A percentile compares a stretch with the other conserved stretches of the same genome.
These are phyloP conservation scores for Brachyptera risi DNA, from an alignment of 2,888 invertebrate genomes.

Conservation along the genomic window DNA sequence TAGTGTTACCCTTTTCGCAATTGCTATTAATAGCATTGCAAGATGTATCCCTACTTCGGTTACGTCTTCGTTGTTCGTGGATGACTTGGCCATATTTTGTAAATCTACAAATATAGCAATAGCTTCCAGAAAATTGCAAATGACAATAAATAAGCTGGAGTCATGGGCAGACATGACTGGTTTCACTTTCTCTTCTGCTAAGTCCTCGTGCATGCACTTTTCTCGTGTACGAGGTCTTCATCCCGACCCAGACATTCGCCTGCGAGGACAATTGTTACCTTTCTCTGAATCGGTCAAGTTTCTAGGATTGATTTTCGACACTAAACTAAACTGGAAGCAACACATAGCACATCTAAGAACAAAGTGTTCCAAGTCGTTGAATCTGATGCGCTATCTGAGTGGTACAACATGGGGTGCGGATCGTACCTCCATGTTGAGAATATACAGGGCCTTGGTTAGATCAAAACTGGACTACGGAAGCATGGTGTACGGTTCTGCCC, in stretches of 20 bases:
- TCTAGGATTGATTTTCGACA: conserved; percentile 12
- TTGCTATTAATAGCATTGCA: conserved; percentile 21
- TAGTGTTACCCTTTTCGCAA: conserved; percentile 18
- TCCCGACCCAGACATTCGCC: conserved; percentile 4
- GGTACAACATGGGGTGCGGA: conserved; percentile 13
- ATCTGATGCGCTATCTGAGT: conserved; percentile 12
- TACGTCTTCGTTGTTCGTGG: conserved; percentile 15
- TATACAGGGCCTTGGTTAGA: conserved; percentile 6
- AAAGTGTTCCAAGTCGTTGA: conserved; percentile 1
- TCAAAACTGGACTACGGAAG: conserved; percentile 7
- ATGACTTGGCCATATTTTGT: conserved; percentile 20
- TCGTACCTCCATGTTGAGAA: conserved; percentile 2
- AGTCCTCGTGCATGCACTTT: conserved; percentile 19
- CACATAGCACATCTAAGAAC: neutral
- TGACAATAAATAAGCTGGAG: conserved; percentile 8
- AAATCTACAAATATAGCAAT: neutral
- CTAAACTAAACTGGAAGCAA: conserved; percentile 17
- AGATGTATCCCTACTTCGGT: conserved; percentile 1
- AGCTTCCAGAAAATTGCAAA: neutral
- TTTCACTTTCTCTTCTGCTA: conserved; percentile 14
- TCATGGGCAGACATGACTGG: conserved; percentile 10
- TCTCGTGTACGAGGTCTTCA: neutral
- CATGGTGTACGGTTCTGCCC: conserved; percentile 1
- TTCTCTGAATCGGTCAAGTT: neutral
- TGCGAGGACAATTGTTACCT: conserved; percentile 2